Percentiles rank a stretch among this genome's conserved stretches.
These are phyloP conservation scores for Cataglyphis livida DNA, from an alignment of 2,888 invertebrate genomes.

Conservation along the genomic window DNA sequence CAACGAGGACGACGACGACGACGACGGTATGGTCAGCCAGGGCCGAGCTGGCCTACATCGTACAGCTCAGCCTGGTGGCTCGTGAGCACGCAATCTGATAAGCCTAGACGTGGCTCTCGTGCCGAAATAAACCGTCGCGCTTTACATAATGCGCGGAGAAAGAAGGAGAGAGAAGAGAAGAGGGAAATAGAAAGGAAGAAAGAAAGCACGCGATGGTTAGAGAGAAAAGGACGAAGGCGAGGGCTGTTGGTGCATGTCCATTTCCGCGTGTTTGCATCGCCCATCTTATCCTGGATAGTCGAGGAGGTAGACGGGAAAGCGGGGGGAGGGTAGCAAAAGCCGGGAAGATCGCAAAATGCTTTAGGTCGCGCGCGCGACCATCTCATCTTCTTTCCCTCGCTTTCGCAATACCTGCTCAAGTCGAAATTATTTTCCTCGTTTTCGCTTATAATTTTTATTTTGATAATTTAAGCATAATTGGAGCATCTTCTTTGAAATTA, in stretches of 20 bases:
- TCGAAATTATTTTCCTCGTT: background rate
- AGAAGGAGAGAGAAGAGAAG: conserved; percentile 26
- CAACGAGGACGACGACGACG: conserved; percentile 56
- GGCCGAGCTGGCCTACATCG: conserved; percentile 79
- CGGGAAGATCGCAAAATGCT: conserved; percentile 63
- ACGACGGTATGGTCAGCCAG: conserved; percentile 57
- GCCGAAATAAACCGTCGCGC: conserved; percentile 84
- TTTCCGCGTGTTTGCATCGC: conserved; percentile 75
- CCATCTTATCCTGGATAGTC: conserved; percentile 55
- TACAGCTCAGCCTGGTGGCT: conserved; percentile 75
- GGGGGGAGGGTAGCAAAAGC: background rate
- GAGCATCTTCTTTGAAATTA: background rate
- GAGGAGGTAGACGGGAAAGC: background rate
- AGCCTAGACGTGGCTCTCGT: conserved; percentile 79
- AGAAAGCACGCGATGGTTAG: background rate
- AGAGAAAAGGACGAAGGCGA: conserved; percentile 1
- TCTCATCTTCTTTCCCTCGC: background rate
- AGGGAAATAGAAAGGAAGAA: background rate
- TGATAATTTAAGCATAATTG: background rate
- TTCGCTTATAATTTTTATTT: background rate
- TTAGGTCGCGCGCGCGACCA: conserved; percentile 33
- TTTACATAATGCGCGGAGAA: conserved; percentile 82
- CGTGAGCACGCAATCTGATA: conserved; percentile 84
- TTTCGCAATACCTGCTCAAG: background rate
- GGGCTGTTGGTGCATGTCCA: conserved; percentile 69